Base-by-base conservation (phyloP, 2,888 invertebrate genomes). In the Drymonia ruficornis region DNA sequence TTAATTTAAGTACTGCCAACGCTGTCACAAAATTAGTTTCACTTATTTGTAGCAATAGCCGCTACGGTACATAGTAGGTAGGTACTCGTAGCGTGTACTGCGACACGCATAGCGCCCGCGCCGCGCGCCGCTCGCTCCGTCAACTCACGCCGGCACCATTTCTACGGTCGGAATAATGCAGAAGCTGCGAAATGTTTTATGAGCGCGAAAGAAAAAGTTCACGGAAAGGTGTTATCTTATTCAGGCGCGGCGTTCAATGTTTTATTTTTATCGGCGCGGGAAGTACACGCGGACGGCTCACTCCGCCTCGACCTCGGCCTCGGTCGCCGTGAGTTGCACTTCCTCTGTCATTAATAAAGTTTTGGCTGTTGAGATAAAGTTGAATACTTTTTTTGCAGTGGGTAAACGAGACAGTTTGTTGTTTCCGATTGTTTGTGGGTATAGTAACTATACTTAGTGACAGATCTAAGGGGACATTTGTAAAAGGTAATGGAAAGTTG, bases 171-270 rank as follows among this genome's bases (percentile, higher is more conserved):
- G 72, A 82, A 83, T 80, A 77, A 81, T 80, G 78, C 75, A 83
- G 64, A 66, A 68, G 65, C 70, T 64, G 60, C 63, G 76, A 77
- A 83, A 81, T 80, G 73, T 80, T 82, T 83, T 77, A 84, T 78
- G 79, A 79, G 68, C 64, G 63, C 65, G 56, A 60, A 70, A 78
- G 77, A 78, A 79, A 78, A 81, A 79, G 68, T 75, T 73, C 60
- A 63, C 56, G 58, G 57, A 56, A 59, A 65, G 61, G 55, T 67
- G 67, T 61, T 76, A 69, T 67, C 72, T 72, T 71, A 70, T 78
- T 75, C 70, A 72, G 56, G 59, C 54, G 55, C 56, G 56, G 57
- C 53, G 53, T 59, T 68, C 56, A 63, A 70, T 70, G 65, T 69
- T 75, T 70, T 68, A 75, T 72, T 72, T 64, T 63, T 56, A 66